Evolutionary conservation across 2,888 invertebrate genomes (phyloP).

Genomic region (Ceramica pisi): DNA sequence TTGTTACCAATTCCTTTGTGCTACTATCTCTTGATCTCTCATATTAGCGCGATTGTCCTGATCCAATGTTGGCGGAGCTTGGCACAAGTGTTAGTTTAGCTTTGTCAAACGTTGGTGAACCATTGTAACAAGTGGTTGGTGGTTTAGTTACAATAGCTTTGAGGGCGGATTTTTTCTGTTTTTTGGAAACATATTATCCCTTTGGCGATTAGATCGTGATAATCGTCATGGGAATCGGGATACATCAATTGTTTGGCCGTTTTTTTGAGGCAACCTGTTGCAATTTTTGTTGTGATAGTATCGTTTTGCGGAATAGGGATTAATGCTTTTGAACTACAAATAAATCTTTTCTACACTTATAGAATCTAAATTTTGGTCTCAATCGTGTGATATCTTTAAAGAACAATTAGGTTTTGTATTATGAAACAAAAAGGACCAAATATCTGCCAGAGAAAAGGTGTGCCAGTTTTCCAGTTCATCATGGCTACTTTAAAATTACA

Average conservation of each 20-base stretch:
- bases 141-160: constrained; percentile 46
- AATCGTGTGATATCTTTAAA: too few relatives aligned
- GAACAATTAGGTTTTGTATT: not conserved
- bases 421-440: not conserved
- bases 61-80: constrained; percentile 29
- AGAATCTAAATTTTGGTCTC: too few relatives aligned
- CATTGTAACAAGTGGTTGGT: constrained; percentile 62
- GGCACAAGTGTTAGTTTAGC: constrained; percentile 57
- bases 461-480: too few relatives aligned
- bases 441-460: not conserved
- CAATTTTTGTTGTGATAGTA: not conserved
- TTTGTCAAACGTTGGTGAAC: constrained; percentile 48
- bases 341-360: not conserved
- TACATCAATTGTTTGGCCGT: not conserved
- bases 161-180: constrained; percentile 37
- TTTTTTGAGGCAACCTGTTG: constrained; percentile 46
- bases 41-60: constrained; percentile 52
- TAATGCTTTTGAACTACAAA: not conserved
- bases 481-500: too few relatives aligned
- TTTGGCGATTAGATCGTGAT: constrained; percentile 49
- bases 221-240: constrained; percentile 53
- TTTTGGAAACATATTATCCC: constrained; percentile 60
- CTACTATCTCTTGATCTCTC: constrained; percentile 56
- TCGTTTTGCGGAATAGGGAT: not conserved
- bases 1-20: constrained; percentile 33